Evolutionary conservation across 2,797 vertebrate species (phyloP), one percentile per base, ranked within the genome.

Genomic region (Scomberomorus guttatus): DNA sequence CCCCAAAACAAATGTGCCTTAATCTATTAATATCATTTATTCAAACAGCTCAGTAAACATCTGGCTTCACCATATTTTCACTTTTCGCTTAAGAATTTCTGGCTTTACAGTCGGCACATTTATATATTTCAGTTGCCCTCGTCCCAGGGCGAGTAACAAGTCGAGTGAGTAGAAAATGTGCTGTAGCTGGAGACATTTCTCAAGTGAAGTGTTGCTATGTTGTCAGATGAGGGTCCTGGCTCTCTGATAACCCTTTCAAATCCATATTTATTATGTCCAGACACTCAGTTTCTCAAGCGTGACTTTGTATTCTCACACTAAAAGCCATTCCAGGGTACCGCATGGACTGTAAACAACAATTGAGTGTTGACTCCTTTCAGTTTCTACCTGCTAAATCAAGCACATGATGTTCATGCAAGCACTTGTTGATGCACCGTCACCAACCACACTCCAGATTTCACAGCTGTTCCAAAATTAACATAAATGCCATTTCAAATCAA

Each of bases 381-480:
- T 52, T 67, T 61, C 32, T 29, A 32, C 50, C 70, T 61, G 55
- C 54, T 65, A 11, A 32, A 32, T 77, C 51, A 60, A 71, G 46
- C 63, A 44, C 39, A 34, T 46, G 13, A 64, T 1, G 50, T 44
- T 71, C 46, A 69, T 9, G 25, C 13, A 52, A 66, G 24, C 12
- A 51, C 64, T 61, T 70, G 32, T 66, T 58, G 51, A 71, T 66
- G 37, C 60, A 58, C 58, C 32, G 34, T 56, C 67, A 65, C 65
- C 71, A 72, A 14, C 57, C 46, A 32, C 52, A 75, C 72, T 75
- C 65, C 51, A 63, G 39, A 79, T 80, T 85, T 80, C 72, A 79
- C 81, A 86, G 81, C 81, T 81, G 72, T 64, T 78, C 74, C 69
- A 62, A 83, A 89, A 83, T 76, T 24, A 87, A 84, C 75, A 81